Evolutionary conservation across 1,140 invertebrate species (phyloP), one percentile per base, ranked within the genome.

Genomic region (Anoplolepis gracilipes): DNA sequence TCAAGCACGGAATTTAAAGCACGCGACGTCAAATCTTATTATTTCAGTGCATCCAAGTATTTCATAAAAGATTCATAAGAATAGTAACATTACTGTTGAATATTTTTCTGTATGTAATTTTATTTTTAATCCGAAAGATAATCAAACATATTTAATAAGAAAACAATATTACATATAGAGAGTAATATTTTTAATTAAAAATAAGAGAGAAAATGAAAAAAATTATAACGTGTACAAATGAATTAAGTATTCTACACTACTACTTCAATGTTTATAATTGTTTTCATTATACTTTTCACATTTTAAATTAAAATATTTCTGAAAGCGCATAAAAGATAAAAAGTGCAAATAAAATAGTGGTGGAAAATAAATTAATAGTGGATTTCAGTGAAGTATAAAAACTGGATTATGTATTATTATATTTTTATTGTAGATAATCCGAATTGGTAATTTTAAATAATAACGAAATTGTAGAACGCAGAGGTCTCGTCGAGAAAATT

Each of bases 51-150:
- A 33, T 36, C 11, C 30, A 30, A 22, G 30, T 36, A 49, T 33
- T 4, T 33, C 30, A 33, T 67, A 67, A 79, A 67, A 78, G n/a
- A 78, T 78, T 78, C 49, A 39, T 53, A 22, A 11, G 16, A 19
- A 25, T 19, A 25, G 16, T 39, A 67, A 53, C 36, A 53, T 78
- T 65, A 78, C 3, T 7, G 11, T 11, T 10, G 16, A 77, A 30
- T 30, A 22, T 46, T 4, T 65, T n/a, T 28, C 16, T 6, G n/a
- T 3, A 0, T 25, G 36, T 19, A n/a, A 53, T 55, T 79, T 28
- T n/a, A 39, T 28, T 46, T 62, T 79, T 13, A 79, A 55, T 67
- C 16, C 1, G 16, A 25, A 19, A 67, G 61, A 49, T 8, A 65
- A 65, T 65, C 2, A 19, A 1, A 6, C 13, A 25, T 77, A 19